A percentile compares a stretch with the other conserved stretches of the same genome.
Conservation (phyloP, 2,113 vertebrate genomes). For the Hystrix cristata region DNA sequence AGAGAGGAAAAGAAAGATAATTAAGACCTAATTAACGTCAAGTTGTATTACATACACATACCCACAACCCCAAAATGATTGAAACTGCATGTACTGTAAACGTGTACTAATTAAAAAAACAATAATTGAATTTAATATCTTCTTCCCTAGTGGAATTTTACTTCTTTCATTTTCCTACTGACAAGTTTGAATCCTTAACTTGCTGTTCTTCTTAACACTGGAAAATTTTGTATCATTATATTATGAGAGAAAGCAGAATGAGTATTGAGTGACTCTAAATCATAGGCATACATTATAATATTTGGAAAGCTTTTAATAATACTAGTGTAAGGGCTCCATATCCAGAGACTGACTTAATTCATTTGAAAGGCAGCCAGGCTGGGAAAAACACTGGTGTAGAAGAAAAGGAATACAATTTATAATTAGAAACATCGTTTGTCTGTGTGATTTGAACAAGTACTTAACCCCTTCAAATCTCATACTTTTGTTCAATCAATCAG, state of each 20-base stretch:
- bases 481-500: slow-evolving; percentile 6
- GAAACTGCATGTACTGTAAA: neutral
- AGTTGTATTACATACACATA: neutral
- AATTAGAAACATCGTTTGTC: neutral
- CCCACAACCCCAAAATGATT: neutral
- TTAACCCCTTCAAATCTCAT: neutral
- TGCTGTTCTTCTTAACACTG: neutral
- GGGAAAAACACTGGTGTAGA: neutral
- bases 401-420: neutral
- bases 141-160: neutral
- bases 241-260: neutral
- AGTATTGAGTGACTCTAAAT: neutral
- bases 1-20: no score
- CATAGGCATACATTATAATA: neutral
- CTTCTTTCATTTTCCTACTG: slow-evolving; percentile 23
- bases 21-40: neutral
- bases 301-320: neutral
- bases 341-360: neutral
- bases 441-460: slow-evolving; percentile 3
- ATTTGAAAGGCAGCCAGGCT: neutral
- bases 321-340: neutral
- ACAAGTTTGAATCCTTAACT: neutral
- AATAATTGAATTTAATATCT: neutral
- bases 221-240: neutral
- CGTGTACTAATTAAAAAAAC: neutral